Conservation (phyloP, 2,888 invertebrate genomes). For the Microdon myrmicae region DNA sequence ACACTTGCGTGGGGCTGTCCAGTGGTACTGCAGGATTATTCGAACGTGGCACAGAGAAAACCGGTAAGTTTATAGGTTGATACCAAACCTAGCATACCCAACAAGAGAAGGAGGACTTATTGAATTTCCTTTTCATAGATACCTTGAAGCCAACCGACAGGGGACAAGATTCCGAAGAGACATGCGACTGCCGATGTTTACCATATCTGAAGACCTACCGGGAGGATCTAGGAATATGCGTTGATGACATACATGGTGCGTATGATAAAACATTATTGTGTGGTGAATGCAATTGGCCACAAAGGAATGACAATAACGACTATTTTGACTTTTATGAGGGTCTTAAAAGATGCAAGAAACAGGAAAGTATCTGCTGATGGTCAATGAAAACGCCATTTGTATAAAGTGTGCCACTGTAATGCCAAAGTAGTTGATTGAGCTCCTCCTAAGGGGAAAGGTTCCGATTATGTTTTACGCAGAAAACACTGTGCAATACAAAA, state of each 20-base stretch:
- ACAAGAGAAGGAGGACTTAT: background rate
- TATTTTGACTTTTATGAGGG: no score
- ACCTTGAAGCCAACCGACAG: conserved; percentile 46
- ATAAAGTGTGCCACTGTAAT: background rate
- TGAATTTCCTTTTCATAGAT: conserved; percentile 49
- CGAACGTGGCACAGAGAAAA: conserved; percentile 56
- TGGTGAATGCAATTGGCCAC: no score
- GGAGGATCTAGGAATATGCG: conserved; percentile 85
- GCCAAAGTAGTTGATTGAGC: no score
- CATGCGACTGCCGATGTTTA: conserved; percentile 82
- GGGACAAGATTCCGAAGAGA: conserved; percentile 57
- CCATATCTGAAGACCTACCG: conserved; percentile 81
- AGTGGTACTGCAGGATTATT: conserved; percentile 65
- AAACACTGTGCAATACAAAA: no score
- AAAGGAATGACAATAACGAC: no score
- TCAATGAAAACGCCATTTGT: background rate
- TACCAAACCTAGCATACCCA: background rate
- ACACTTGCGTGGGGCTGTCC: conserved; percentile 67
- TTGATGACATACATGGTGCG: conserved; percentile 86
- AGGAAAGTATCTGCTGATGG: background rate
- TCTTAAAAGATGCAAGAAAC: no score
- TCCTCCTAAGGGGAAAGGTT: no score
- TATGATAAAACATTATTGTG: conserved; percentile 12
- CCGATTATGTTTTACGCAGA: no score
- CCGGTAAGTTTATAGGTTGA: conserved; percentile 60